A percentile compares a stretch with the other conserved stretches of the same genome.
Evolutionary conservation across 2,888 invertebrate species (phyloP).

Genomic region (Pimpla rufipes): DNA sequence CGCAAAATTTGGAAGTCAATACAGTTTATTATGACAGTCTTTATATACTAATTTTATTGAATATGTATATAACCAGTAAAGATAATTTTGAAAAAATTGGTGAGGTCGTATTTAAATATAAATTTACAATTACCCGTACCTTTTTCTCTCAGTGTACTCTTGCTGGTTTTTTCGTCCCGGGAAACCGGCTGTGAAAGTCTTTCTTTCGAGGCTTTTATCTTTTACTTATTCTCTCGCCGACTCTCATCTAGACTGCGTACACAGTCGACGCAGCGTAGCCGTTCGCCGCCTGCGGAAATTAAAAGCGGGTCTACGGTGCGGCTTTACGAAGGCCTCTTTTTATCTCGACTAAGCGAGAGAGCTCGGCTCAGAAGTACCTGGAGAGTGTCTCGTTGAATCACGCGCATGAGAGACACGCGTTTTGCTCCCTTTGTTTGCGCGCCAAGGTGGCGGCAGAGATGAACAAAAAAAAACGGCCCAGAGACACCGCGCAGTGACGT

Average conservation of each 20-base stretch:
- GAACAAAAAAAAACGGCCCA: conserved; percentile 29
- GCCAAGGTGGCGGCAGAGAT: conserved; percentile 6
- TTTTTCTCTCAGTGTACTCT: too few species aligned
- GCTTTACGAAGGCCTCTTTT: conserved; percentile 40
- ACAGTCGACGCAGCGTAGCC: conserved; percentile 11
- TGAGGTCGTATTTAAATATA: too few species aligned
- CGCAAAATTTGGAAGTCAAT: too few species aligned
- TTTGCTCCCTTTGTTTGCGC: conserved; percentile 38
- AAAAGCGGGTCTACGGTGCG: conserved; percentile 39
- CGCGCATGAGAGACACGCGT: conserved; percentile 50
- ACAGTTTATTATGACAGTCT: too few species aligned
- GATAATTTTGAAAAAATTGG: too few species aligned
- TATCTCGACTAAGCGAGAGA: conserved; percentile 6
- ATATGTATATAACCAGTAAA: too few species aligned
- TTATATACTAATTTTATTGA: too few species aligned
- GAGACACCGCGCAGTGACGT: not conserved
- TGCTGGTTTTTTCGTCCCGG: conserved; percentile 25
- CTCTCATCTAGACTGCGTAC: conserved; percentile 25
- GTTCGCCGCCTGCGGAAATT: conserved; percentile 58
- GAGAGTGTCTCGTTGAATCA: conserved; percentile 61
- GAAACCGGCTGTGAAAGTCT: conserved; percentile 19
- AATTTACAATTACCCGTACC: too few species aligned
- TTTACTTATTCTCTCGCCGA: conserved; percentile 22
- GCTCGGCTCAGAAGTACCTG: conserved; percentile 46
- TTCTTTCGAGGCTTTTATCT: conserved; percentile 36